Conservation (phyloP, 2,888 invertebrate genomes). For the Lycia hirtaria region DNA sequence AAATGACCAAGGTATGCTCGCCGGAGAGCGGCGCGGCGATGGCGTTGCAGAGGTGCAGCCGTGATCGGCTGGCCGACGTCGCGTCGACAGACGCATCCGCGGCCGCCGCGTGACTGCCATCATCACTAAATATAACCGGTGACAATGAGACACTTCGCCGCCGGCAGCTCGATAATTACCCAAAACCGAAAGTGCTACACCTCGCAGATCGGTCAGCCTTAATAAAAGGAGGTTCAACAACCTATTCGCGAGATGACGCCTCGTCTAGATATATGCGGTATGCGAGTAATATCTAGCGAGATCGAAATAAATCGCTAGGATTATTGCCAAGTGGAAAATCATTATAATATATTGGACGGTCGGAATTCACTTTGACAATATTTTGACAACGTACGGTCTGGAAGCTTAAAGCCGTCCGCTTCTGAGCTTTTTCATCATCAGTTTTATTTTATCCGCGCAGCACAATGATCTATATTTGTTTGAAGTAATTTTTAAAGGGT, state of each 20-base stretch:
- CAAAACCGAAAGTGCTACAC: slow-evolving; percentile 61
- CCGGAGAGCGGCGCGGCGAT: slow-evolving; percentile 1
- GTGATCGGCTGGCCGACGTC: slow-evolving; percentile 57
- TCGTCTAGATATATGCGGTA: slow-evolving; percentile 79
- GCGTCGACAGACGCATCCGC: slow-evolving; percentile 72
- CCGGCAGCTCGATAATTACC: slow-evolving; percentile 59
- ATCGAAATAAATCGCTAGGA: slow-evolving; percentile 84
- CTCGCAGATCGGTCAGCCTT: slow-evolving; percentile 59
- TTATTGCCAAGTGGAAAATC: slow-evolving; percentile 84
- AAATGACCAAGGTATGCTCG: slow-evolving; percentile 47
- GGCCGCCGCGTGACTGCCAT: slow-evolving; percentile 55
- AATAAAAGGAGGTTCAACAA: slow-evolving; percentile 80
- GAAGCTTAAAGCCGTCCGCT: slow-evolving; percentile 67
- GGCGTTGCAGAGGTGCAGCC: slow-evolving; percentile 32
- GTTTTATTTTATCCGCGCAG: slow-evolving; percentile 60
- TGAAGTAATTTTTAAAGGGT: slow-evolving; percentile 25
- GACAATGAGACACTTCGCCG: slow-evolving; percentile 71
- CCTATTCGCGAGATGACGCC: slow-evolving; percentile 69
- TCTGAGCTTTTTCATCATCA: slow-evolving; percentile 59
- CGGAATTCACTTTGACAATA: slow-evolving; percentile 84
- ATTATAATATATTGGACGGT: slow-evolving; percentile 83
- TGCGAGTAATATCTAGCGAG: slow-evolving; percentile 80
- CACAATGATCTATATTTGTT: slow-evolving; percentile 59
- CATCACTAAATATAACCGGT: slow-evolving; percentile 71
- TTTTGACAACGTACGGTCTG: slow-evolving; percentile 82